Percentiles rank a stretch among this genome's conserved stretches.
phyloP scores from a whole-genome alignment of 2,113 vertebrate genomes.

The Fulmarus glacialis region DNA sequence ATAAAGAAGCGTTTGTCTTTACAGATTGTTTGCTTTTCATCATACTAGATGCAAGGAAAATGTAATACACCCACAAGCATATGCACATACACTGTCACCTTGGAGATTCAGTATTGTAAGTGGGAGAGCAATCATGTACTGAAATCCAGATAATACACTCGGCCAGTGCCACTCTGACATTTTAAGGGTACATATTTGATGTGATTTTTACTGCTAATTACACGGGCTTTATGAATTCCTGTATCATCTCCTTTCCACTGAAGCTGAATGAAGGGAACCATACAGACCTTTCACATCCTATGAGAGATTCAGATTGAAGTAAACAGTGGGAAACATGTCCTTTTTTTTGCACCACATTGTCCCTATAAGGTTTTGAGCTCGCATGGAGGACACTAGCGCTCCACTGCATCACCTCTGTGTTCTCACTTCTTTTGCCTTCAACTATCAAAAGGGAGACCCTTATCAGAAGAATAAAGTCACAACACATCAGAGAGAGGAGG shows the following conservation, averaged over 20 bases:
- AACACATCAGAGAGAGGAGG: not conserved
- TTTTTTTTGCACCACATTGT: not conserved
- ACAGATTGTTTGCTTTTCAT: conserved; percentile 36
- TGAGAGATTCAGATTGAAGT: not conserved
- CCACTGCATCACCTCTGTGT: not conserved
- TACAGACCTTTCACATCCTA: not conserved
- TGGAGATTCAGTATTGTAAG: not conserved
- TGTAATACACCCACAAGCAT: conserved; percentile 39
- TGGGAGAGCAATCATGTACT: not conserved
- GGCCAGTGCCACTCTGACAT: not conserved
- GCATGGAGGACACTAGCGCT: not conserved
- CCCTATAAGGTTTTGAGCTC: not conserved
- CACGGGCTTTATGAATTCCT: not conserved
- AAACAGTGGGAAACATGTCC: not conserved
- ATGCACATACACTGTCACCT: not conserved
- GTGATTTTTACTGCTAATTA: not conserved
- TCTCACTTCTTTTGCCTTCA: not conserved
- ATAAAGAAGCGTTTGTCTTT: conserved; percentile 38
- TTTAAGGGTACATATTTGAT: not conserved
- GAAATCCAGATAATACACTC: not conserved
- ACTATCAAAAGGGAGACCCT: not conserved
- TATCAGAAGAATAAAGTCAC: not conserved
- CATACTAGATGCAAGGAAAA: conserved; percentile 5
- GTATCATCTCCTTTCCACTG: not conserved
- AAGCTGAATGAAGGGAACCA: not conserved